A percentile compares a stretch with the other conserved stretches of the same genome.
Conservation (phyloP, 2,888 invertebrate species). For the Fabriciana adippe region DNA sequence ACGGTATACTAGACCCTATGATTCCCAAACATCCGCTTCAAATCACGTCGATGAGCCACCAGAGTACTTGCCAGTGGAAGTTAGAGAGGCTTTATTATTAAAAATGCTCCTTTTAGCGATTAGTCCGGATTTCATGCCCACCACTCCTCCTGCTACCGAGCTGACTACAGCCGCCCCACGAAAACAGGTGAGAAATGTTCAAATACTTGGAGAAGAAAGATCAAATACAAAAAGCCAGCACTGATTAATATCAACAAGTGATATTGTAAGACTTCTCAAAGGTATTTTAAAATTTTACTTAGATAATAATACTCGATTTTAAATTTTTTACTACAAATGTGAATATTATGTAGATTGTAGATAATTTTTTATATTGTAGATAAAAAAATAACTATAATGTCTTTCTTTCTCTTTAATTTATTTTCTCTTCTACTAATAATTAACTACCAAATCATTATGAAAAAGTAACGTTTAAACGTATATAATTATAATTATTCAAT, state of each 20-base stretch:
- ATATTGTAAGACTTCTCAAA: slow-evolving; percentile 26
- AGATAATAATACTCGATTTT: slow-evolving; percentile 23
- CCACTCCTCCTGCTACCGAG: slow-evolving; percentile 68
- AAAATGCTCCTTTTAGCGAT: slow-evolving; percentile 89
- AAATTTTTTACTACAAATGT: slow-evolving; percentile 26
- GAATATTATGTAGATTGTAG: slow-evolving; percentile 30
- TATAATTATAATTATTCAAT: no score
- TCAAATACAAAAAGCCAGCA: slow-evolving; percentile 62
- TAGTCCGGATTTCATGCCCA: slow-evolving; percentile 81
- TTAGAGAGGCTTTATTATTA: slow-evolving; percentile 86
- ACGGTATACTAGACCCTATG: slow-evolving; percentile 68
- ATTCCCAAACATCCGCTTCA: slow-evolving; percentile 65
- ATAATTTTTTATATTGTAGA: slow-evolving; percentile 28
- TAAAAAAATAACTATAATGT: slow-evolving; percentile 20
- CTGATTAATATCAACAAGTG: slow-evolving; percentile 43
- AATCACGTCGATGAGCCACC: slow-evolving; percentile 77
- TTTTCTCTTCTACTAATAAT: neutral
- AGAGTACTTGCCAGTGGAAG: slow-evolving; percentile 86
- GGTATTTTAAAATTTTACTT: slow-evolving; percentile 24
- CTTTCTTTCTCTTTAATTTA: neutral
- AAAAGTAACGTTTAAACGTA: no score
- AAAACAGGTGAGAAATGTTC: slow-evolving; percentile 86
- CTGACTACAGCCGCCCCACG: slow-evolving; percentile 77
- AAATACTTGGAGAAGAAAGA: slow-evolving; percentile 86
- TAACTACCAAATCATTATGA: no score